phyloP scores from a whole-genome alignment of 2,888 invertebrate genomes.

The Cryptocephalus primarius region DNA sequence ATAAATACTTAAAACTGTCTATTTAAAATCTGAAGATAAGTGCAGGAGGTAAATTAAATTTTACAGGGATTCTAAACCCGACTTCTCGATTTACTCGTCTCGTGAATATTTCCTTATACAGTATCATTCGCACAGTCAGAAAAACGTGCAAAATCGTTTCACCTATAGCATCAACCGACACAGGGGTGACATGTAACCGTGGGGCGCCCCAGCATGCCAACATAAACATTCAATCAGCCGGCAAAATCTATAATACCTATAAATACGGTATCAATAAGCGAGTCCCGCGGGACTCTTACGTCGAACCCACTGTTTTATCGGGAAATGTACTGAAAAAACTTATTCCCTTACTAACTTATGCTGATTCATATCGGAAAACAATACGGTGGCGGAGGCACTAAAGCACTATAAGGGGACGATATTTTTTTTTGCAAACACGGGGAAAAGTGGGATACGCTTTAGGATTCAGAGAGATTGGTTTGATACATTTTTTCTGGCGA shows the following conservation, averaged over 20 bases:
- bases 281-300: conserved; percentile 30
- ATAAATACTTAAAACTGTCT: too few species aligned
- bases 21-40: too few species aligned
- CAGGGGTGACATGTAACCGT: conserved; percentile 14
- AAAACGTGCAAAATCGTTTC: too few species aligned
- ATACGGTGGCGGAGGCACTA: background rate
- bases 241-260: conserved; percentile 34
- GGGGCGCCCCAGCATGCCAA: conserved; percentile 15
- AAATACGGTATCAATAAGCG: conserved; percentile 39
- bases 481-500: too few species aligned
- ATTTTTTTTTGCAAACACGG: background rate
- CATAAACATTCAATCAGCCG: conserved; percentile 22
- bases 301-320: conserved; percentile 33
- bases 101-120: too few species aligned
- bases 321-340: conserved; percentile 35
- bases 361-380: conserved; percentile 9
- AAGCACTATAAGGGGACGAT: too few species aligned
- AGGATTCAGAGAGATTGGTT: background rate
- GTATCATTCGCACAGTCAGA: too few species aligned
- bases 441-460: background rate
- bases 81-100: too few species aligned
- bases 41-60: too few species aligned
- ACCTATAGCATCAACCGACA: background rate
- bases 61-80: too few species aligned
- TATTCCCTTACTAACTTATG: conserved; percentile 13